Evolutionary conservation across 2,797 vertebrate species (phyloP).

Genomic region (Pelochelys cantorii): DNA sequence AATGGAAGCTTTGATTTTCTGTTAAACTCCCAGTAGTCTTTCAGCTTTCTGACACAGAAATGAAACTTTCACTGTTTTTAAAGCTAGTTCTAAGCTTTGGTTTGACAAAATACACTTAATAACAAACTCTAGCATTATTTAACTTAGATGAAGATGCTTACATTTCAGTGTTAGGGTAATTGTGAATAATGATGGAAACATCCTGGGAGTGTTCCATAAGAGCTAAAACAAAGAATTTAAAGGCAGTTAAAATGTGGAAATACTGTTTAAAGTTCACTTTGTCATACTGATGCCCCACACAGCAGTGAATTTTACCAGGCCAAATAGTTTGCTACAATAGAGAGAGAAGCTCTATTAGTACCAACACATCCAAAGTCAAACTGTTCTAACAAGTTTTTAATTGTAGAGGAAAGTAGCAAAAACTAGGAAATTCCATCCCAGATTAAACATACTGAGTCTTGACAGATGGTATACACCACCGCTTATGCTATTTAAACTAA

Average conservation of each 20-base stretch:
- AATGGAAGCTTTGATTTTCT: too few species aligned
- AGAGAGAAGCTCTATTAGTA: not conserved
- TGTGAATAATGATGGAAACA: not conserved
- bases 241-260: not conserved
- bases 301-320: not conserved
- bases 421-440: fast-evolving
- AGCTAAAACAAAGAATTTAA: not conserved
- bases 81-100: not conserved
- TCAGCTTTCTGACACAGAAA: too few species aligned
- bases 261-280: not conserved
- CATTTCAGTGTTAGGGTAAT: not conserved
- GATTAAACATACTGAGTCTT: not conserved
- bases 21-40: too few species aligned
- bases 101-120: not conserved
- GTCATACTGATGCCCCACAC: not conserved
- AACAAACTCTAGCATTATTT: not conserved
- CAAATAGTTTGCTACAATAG: not conserved
- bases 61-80: not conserved
- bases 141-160: not conserved
- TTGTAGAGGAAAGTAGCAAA: not conserved
- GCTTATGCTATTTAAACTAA: not conserved
- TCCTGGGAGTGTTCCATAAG: not conserved
- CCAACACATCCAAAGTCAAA: not conserved
- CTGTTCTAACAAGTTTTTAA: not conserved
- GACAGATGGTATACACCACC: not conserved